phyloP scores from a whole-genome alignment of 2,113 vertebrate genomes.

The Chelonoidis abingdonii region DNA sequence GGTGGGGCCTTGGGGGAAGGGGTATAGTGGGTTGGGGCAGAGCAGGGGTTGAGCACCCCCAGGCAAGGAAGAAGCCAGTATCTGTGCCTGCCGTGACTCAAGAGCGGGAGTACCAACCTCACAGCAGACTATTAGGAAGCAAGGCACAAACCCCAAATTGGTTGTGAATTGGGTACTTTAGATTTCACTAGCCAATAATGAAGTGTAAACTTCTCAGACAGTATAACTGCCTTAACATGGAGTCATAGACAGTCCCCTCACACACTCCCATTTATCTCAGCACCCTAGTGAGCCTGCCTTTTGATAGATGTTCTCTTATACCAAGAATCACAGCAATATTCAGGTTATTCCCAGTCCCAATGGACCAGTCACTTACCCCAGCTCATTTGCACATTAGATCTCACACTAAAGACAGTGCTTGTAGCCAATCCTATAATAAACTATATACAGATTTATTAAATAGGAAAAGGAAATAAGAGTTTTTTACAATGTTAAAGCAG shows the following conservation, averaged over 20 bases:
- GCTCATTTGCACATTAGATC: neutral
- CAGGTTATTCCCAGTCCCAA: neutral
- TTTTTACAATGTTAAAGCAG: neutral
- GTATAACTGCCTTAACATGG: too few relatives aligned
- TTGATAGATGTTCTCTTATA: too few relatives aligned
- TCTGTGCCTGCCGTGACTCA: neutral
- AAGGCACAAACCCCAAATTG: neutral
- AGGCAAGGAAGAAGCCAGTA: too few relatives aligned
- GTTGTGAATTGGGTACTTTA: neutral
- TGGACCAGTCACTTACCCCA: neutral
- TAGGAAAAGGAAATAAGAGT: neutral
- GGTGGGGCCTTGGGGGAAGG: too few relatives aligned
- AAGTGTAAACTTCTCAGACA: neutral
- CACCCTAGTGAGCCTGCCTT: too few relatives aligned
- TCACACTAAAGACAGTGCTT: neutral
- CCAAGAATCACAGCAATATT: too few relatives aligned
- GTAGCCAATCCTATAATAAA: neutral
- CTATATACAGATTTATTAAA: neutral
- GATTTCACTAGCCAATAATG: neutral
- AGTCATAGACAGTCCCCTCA: too few relatives aligned
- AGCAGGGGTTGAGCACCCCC: too few relatives aligned
- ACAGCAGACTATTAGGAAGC: neutral
- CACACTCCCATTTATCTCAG: too few relatives aligned
- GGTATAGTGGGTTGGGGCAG: too few relatives aligned
- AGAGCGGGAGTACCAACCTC: neutral